These are phyloP conservation scores for Acrobasis consociella DNA, from an alignment of 2,888 invertebrate genomes.

Conservation along the genomic window DNA sequence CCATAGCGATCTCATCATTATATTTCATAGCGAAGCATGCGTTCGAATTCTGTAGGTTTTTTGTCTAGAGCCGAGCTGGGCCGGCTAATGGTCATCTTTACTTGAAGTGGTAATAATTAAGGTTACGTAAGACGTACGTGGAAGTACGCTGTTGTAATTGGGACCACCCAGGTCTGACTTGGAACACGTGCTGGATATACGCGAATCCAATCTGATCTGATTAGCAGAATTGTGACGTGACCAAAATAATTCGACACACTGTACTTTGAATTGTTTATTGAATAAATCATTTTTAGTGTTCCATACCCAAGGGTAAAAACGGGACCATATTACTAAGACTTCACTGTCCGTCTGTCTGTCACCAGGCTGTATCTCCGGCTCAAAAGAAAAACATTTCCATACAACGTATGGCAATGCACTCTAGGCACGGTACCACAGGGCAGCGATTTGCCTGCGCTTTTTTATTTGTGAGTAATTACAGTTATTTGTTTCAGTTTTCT, in stretches of 20 bases:
- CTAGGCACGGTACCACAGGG: too few species aligned
- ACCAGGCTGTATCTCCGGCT: too few species aligned
- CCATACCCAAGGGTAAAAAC: too few species aligned
- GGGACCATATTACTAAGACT: too few species aligned
- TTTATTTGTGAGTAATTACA: too few species aligned
- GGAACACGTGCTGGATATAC: constrained; percentile 36
- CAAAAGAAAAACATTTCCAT: too few species aligned
- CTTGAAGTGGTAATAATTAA: constrained; percentile 65
- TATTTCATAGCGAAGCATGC: constrained; percentile 49
- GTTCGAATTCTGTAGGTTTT: constrained; percentile 48
- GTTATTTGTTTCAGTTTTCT: too few species aligned
- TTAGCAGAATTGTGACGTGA: constrained; percentile 40
- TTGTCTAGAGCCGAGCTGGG: constrained; percentile 44
- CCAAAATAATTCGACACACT: not conserved
- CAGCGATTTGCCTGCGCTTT: too few species aligned
- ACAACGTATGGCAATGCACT: too few species aligned
- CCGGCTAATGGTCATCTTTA: constrained; percentile 54
- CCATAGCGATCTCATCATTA: constrained; percentile 48
- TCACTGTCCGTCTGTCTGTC: too few species aligned
- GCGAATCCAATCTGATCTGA: constrained; percentile 54
- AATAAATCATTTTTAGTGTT: too few species aligned
- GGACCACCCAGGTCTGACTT: constrained; percentile 58
- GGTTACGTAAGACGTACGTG: constrained; percentile 52
- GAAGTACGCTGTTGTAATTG: constrained; percentile 54
- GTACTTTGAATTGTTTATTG: not conserved